Conservation (phyloP, 2,797 vertebrate genomes). For the Buphagus erythrorhynchus region DNA sequence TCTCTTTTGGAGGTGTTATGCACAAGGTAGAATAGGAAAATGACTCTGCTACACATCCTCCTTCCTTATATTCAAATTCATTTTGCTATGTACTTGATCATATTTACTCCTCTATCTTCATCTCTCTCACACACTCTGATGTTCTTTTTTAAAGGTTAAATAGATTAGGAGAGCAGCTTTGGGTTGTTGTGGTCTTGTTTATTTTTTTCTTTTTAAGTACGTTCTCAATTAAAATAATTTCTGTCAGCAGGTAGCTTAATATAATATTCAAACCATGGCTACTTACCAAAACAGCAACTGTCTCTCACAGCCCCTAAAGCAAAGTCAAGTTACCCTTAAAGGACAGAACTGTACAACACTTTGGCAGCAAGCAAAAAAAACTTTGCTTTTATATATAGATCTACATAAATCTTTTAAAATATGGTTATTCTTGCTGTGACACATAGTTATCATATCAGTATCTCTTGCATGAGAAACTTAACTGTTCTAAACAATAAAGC, state of each 20-base stretch:
- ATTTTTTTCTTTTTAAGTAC: background rate
- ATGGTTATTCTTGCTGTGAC: background rate
- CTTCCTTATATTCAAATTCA: background rate
- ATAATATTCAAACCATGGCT: background rate
- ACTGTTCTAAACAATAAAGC: background rate
- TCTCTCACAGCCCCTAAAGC: background rate
- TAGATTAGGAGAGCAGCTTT: background rate
- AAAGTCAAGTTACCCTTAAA: background rate
- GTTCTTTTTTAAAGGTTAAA: background rate
- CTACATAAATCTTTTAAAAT: background rate
- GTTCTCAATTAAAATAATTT: slow-evolving; percentile 8
- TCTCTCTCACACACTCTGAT: background rate
- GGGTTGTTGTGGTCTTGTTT: background rate
- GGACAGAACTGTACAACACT: background rate
- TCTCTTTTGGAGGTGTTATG: background rate
- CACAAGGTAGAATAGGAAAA: background rate
- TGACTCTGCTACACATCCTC: background rate
- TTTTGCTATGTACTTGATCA: background rate
- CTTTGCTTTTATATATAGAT: background rate
- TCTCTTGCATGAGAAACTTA: background rate
- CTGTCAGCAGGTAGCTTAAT: background rate
- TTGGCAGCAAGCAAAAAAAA: background rate
- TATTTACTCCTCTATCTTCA: background rate
- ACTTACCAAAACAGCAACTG: background rate
- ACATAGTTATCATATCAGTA: background rate